A percentile compares a stretch with the other conserved stretches of the same genome.
Evolutionary conservation across 1,140 invertebrate genomes (phyloP).

Genomic region (Octopus sinensis): DNA sequence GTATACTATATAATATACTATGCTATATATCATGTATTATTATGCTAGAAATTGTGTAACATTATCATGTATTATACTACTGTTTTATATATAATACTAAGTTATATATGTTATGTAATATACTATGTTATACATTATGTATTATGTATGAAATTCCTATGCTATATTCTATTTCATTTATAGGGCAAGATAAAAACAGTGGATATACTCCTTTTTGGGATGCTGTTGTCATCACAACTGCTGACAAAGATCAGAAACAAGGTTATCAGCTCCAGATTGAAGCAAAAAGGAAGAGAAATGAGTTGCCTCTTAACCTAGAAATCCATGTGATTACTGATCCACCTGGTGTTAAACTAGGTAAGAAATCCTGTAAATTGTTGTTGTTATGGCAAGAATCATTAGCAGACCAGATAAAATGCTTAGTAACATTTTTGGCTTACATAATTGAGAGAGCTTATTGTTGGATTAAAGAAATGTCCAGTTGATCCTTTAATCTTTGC

Average conservation of each 20-base stretch:
- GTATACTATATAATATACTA: too few relatives aligned
- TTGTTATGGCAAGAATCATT: too few relatives aligned
- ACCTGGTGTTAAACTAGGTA: constrained; percentile 55
- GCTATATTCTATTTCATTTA: neutral
- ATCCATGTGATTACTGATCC: constrained; percentile 53
- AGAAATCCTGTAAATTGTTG: neutral
- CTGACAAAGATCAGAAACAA: constrained; percentile 51
- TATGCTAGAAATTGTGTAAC: too few relatives aligned
- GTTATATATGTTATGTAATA: too few relatives aligned
- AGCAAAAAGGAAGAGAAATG: constrained; percentile 40
- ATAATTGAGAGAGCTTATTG: neutral
- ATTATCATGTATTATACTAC: too few relatives aligned
- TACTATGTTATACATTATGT: too few relatives aligned
- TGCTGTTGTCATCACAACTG: constrained; percentile 55
- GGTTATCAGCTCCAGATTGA: constrained; percentile 53
- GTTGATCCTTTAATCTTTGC: too few relatives aligned
- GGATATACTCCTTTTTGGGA: constrained; percentile 51
- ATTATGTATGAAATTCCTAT: neutral
- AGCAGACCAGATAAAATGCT: too few relatives aligned
- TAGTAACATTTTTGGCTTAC: too few relatives aligned
- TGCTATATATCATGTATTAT: too few relatives aligned
- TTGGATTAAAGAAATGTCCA: too few relatives aligned
- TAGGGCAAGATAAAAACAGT: constrained; percentile 32
- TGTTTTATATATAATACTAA: too few relatives aligned
- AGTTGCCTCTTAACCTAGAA: constrained; percentile 46